phyloP scores from a whole-genome alignment of 2,888 invertebrate species.

The Macrophya annulata region DNA sequence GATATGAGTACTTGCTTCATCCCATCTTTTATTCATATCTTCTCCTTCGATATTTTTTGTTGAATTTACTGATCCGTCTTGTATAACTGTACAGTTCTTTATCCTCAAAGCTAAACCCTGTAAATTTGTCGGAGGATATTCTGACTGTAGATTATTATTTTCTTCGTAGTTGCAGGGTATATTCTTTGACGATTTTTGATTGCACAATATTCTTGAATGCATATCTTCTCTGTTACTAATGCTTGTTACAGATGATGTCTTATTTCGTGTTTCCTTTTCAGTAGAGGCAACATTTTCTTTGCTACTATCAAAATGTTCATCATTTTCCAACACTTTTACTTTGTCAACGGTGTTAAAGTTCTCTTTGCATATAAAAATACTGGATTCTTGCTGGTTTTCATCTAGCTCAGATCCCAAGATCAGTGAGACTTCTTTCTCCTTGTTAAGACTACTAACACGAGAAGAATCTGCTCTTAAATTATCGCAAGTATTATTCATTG shows the following conservation, averaged over 20 bases:
- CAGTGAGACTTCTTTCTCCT: neutral
- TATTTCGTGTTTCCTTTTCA: neutral
- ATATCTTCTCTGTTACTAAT: slow-evolving; percentile 1
- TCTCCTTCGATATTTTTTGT: neutral
- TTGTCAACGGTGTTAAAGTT: neutral
- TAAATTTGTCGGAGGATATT: neutral
- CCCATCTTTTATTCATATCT: neutral
- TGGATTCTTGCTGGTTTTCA: neutral
- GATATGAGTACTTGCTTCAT: neutral
- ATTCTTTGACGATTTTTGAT: neutral
- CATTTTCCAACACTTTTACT: neutral
- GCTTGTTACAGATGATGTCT: neutral
- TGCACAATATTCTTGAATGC: neutral
- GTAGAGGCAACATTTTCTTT: neutral
- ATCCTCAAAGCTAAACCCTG: neutral
- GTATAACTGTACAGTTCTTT: neutral
- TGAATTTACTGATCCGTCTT: slow-evolving; percentile 21
- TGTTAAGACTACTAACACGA: neutral
- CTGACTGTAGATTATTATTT: neutral
- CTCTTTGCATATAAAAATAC: neutral
- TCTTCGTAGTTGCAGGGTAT: neutral
- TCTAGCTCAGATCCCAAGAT: neutral
- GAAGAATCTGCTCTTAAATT: slow-evolving; percentile 1
- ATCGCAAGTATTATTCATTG: neutral
- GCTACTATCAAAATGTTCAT: neutral